A percentile compares a stretch with the other conserved stretches of the same genome.
These are phyloP conservation scores for Clarias gariepinus DNA, from an alignment of 2,113 vertebrate species.

Conservation along the genomic window DNA sequence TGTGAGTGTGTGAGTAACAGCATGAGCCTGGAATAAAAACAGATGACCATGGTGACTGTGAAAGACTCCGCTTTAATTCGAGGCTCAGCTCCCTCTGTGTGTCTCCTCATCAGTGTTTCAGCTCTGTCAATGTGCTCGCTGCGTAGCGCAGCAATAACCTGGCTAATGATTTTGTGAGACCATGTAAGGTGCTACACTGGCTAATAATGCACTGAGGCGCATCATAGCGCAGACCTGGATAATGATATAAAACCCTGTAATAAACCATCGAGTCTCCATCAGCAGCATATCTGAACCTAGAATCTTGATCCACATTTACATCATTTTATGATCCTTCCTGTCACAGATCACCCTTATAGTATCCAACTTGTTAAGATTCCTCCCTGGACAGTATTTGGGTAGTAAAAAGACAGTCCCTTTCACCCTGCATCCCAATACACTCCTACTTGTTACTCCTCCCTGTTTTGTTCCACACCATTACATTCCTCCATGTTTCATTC, in stretches of 20 bases:
- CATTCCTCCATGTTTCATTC: not conserved
- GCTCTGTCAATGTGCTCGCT: conserved; percentile 17
- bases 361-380: not conserved
- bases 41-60: conserved; percentile 26
- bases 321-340: too few relatives aligned
- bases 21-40: conserved; percentile 16
- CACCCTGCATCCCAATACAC: too few relatives aligned
- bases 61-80: conserved; percentile 17
- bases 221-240: not conserved
- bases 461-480: not conserved
- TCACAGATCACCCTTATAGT: too few relatives aligned
- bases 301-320: not conserved
- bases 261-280: not conserved
- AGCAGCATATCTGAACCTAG: not conserved
- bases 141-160: conserved; percentile 21
- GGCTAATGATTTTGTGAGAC: not conserved
- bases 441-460: too few relatives aligned
- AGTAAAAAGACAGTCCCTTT: too few relatives aligned
- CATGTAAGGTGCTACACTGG: not conserved
- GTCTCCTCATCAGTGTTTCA: conserved; percentile 11
- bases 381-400: not conserved
- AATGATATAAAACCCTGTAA: not conserved
- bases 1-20: conserved; percentile 27
- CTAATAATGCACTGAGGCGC: conserved; percentile 1
- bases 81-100: conserved; percentile 8